phyloP scores from a whole-genome alignment of 2,797 vertebrate genomes.

The Epinephelus coioides region DNA sequence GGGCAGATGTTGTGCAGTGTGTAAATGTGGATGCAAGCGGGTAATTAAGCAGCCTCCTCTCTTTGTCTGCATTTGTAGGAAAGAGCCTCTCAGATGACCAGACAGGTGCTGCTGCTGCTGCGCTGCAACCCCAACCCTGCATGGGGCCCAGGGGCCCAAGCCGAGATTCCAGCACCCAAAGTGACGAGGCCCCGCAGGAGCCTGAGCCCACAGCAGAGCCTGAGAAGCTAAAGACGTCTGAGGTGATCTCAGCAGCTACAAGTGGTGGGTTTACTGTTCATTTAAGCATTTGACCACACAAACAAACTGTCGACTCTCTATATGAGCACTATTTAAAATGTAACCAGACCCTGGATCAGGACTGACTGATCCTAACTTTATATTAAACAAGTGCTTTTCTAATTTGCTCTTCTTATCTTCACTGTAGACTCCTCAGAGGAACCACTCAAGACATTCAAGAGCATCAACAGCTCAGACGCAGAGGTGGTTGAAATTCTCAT shows the following conservation, averaged over 20 bases:
- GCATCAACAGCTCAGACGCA: constrained; percentile 59
- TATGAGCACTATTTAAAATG: constrained; percentile 41
- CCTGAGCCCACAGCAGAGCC: constrained; percentile 44
- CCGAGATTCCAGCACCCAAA: constrained; percentile 92
- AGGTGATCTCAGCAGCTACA: constrained; percentile 41
- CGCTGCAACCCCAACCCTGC: constrained; percentile 36
- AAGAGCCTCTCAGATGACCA: constrained; percentile 87
- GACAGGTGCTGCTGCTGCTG: constrained; percentile 72
- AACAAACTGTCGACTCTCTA: constrained; percentile 2
- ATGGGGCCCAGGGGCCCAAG: constrained; percentile 80
- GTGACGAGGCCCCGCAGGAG: constrained; percentile 70
- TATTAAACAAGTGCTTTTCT: constrained; percentile 40
- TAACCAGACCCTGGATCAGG: constrained; percentile 47
- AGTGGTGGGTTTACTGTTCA: constrained; percentile 74
- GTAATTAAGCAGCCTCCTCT: constrained; percentile 72
- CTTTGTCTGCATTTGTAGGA: constrained; percentile 80
- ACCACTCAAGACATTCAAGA: constrained; percentile 60
- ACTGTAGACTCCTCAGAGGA: constrained; percentile 70
- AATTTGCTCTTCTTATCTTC: constrained; percentile 50
- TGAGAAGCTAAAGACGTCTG: constrained; percentile 35
- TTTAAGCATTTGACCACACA: constrained; percentile 10
- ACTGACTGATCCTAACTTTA: constrained; percentile 19
- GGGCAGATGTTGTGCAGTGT: constrained; percentile 74
- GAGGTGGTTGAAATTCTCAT: constrained; percentile 88
- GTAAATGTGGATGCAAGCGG: constrained; percentile 46